These are phyloP conservation scores for Eidolon helvum DNA, from an alignment of 2,113 vertebrate genomes.

Conservation along the genomic window DNA sequence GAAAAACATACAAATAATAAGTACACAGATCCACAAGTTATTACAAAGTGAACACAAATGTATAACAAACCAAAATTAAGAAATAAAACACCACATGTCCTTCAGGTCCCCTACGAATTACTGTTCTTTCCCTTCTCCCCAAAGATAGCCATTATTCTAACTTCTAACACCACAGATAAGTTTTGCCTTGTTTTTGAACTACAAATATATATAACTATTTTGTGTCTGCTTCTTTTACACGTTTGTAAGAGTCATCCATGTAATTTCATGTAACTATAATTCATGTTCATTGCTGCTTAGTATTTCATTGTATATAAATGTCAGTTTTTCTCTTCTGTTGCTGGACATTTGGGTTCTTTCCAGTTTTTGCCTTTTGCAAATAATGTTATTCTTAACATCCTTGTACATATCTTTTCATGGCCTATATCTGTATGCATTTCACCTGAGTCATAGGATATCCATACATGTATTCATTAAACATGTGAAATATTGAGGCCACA, in stretches of 20 bases:
- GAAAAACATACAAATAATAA: neutral
- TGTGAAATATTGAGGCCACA: neutral
- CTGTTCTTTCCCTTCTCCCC: neutral
- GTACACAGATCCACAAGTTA: neutral
- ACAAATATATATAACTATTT: neutral
- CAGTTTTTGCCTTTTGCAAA: neutral
- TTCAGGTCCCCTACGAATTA: neutral
- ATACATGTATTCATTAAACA: neutral
- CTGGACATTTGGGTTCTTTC: neutral
- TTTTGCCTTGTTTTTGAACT: neutral
- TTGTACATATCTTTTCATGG: neutral
- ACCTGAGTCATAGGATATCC: neutral
- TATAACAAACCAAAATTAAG: neutral
- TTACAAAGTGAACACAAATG: neutral
- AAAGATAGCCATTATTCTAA: neutral
- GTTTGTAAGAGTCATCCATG: neutral
- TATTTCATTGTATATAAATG: neutral
- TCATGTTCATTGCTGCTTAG: neutral
- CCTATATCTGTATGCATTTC: neutral
- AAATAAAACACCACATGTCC: neutral
- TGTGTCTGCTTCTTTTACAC: neutral
- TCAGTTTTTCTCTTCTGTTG: neutral
- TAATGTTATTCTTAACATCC: neutral
- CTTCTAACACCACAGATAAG: neutral
- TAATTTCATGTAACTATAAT: neutral